These are phyloP conservation scores for Salminus brasiliensis DNA, from an alignment of 2,113 vertebrate genomes.

Conservation along the genomic window DNA sequence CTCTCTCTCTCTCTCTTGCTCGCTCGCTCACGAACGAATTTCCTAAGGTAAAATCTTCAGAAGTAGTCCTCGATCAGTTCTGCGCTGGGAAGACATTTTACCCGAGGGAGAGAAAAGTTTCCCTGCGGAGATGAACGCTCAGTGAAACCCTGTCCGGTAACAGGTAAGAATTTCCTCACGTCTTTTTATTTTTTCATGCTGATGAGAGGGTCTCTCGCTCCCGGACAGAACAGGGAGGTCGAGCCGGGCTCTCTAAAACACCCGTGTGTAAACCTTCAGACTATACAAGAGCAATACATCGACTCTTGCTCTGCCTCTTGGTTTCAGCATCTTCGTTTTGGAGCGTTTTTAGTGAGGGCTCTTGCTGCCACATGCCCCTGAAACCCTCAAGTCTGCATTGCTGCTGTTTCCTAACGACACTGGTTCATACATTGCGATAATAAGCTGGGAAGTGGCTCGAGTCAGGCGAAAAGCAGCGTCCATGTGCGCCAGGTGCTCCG, in stretches of 20 bases:
- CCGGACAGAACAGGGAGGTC: background rate
- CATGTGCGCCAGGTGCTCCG: background rate
- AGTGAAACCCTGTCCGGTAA: conserved; percentile 59
- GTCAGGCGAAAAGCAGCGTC: background rate
- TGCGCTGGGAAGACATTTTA: background rate
- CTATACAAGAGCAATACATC: background rate
- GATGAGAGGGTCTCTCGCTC: no score
- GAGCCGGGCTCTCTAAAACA: no score
- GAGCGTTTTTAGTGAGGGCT: background rate
- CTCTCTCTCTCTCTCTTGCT: background rate
- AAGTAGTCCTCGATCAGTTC: conserved; percentile 13
- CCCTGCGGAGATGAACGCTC: conserved; percentile 67
- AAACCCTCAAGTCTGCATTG: no score
- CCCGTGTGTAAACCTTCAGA: background rate
- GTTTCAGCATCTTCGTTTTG: conserved; percentile 27
- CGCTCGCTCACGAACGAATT: background rate
- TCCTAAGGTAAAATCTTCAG: background rate
- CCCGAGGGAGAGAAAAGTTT: conserved; percentile 69
- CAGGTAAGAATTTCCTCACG: conserved; percentile 70
- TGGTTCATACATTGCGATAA: background rate
- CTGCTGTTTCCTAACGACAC: no score
- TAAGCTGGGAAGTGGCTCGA: background rate
- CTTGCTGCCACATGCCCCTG: no score
- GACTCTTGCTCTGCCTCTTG: background rate
- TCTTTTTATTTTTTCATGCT: background rate